Conservation (phyloP, 2,888 invertebrate species). For the Corythucha ciliata region DNA sequence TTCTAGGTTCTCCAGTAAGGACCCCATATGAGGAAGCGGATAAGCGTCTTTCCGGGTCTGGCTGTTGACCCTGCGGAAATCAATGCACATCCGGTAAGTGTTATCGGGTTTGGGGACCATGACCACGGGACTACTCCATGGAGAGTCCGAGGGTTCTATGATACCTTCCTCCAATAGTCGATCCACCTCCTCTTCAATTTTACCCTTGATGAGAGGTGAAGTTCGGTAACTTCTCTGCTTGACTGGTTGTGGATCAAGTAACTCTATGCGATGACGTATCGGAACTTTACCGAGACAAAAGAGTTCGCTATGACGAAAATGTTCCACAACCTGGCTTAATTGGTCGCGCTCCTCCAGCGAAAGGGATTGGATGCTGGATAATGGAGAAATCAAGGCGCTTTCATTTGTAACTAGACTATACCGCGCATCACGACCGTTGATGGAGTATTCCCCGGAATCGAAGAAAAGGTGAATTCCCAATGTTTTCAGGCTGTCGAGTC, state of each 20-base stretch:
- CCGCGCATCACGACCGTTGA: too few relatives aligned
- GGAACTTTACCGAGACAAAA: too few relatives aligned
- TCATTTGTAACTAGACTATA: too few relatives aligned
- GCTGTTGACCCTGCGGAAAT: constrained; percentile 40
- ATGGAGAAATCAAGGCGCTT: too few relatives aligned
- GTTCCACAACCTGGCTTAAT: too few relatives aligned
- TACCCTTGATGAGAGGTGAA: too few relatives aligned
- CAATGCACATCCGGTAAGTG: constrained; percentile 38
- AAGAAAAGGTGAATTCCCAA: too few relatives aligned
- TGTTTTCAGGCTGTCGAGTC: too few relatives aligned
- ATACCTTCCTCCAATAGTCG: constrained; percentile 8
- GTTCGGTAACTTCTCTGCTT: constrained; percentile 14
- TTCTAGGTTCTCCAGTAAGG: not conserved
- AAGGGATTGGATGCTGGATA: too few relatives aligned
- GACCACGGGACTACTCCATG: constrained; percentile 20
- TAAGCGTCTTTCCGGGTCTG: constrained; percentile 13
- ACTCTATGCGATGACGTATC: constrained; percentile 18
- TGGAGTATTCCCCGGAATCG: too few relatives aligned
- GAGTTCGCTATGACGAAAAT: too few relatives aligned
- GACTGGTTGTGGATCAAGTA: constrained; percentile 6
- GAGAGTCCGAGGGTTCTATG: constrained; percentile 6
- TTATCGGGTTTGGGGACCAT: constrained; percentile 31
- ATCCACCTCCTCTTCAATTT: constrained; percentile 9
- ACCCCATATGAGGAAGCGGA: constrained; percentile 13
- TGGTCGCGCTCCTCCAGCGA: too few relatives aligned